Percentiles rank a stretch among this genome's conserved stretches.
phyloP scores from a whole-genome alignment of 2,113 vertebrate genomes.

The Hylia prasina region DNA sequence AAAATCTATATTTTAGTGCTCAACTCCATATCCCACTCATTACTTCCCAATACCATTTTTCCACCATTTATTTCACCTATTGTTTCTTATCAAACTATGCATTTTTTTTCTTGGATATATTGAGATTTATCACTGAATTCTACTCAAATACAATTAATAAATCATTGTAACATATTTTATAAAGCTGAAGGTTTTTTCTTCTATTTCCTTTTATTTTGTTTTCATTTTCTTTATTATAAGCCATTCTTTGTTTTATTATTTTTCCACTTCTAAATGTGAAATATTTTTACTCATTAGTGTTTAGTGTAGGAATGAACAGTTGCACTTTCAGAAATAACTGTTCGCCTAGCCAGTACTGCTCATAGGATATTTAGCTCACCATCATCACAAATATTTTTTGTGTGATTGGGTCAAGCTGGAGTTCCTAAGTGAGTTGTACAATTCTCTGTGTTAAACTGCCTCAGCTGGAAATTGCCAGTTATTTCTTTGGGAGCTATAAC shows the following conservation, averaged over 20 bases:
- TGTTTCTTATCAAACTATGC: not conserved
- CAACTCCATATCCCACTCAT: not conserved
- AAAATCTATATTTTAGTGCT: not conserved
- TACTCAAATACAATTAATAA: not conserved
- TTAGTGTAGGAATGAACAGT: not conserved
- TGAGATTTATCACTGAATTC: not conserved
- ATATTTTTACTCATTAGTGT: not conserved
- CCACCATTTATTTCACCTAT: not conserved
- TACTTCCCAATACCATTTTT: not conserved
- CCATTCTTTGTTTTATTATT: not conserved
- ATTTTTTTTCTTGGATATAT: not conserved
- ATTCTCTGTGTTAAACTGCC: not conserved
- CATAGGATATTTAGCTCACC: not conserved
- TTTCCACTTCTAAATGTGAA: not conserved
- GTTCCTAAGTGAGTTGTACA: not conserved
- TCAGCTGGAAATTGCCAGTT: not conserved
- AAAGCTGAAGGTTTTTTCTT: not conserved
- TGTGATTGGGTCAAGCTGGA: not conserved
- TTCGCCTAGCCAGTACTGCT: not conserved
- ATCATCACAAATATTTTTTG: not conserved
- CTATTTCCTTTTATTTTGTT: not conserved
- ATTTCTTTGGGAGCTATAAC: not conserved
- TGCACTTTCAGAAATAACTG: not conserved
- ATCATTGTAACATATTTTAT: not conserved
- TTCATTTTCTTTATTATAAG: not conserved